Conservation (phyloP, 1,140 invertebrate species). For the Ceratina japonica region DNA sequence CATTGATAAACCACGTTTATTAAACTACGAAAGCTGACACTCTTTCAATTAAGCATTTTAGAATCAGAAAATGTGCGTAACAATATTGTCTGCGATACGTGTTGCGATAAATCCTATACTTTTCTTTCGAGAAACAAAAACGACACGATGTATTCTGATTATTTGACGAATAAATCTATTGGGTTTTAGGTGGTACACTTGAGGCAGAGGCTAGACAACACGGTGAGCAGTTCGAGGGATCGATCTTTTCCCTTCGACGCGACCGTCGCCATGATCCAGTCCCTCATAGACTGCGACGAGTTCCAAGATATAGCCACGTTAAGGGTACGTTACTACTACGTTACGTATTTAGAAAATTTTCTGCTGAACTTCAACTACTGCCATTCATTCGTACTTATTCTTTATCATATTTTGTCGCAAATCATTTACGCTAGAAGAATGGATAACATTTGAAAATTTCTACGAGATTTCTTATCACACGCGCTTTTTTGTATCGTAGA, state of each 20-base stretch:
- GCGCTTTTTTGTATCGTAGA: constrained; percentile 78
- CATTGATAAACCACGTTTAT: not conserved
- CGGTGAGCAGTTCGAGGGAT: constrained; percentile 91
- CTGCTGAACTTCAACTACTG: no score
- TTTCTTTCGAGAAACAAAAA: no score
- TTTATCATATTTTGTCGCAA: not conserved
- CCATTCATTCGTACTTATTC: no score
- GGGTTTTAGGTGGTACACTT: constrained; percentile 88
- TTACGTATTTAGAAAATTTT: not conserved
- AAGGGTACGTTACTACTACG: constrained; percentile 76
- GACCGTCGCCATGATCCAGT: constrained; percentile 91
- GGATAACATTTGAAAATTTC: not conserved
- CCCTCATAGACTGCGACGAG: constrained; percentile 95
- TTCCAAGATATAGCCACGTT: constrained; percentile 96
- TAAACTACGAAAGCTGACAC: constrained; percentile 3
- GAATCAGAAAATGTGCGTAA: no score
- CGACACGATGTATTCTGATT: no score
- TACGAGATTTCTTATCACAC: not conserved
- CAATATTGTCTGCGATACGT: no score
- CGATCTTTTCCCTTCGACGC: constrained; percentile 89
- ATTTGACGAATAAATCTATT: not conserved
- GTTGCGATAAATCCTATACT: no score
- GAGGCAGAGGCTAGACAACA: constrained; percentile 90
- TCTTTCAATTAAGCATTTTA: no score
- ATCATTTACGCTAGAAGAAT: not conserved